These are phyloP conservation scores for Struthio camelus DNA, from an alignment of 2,113 vertebrate species.

Conservation along the genomic window DNA sequence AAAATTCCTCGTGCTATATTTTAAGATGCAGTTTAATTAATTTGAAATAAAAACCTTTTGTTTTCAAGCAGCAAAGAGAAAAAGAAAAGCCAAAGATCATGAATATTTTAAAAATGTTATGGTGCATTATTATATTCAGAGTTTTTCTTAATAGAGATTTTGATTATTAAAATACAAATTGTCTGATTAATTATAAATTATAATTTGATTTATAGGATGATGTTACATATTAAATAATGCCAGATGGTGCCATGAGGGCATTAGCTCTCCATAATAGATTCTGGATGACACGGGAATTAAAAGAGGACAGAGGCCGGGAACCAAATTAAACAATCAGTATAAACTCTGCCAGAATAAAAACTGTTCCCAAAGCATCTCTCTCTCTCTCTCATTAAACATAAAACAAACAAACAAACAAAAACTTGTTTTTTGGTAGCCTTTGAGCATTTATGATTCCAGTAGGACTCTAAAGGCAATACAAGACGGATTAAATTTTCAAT, in stretches of 20 bases:
- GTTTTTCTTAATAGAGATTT: conserved; percentile 31
- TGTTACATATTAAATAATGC: conserved; percentile 69
- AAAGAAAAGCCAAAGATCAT: neutral
- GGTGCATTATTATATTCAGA: neutral
- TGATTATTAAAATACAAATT: conserved; percentile 68
- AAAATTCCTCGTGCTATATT: neutral
- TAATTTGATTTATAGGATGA: conserved; percentile 64
- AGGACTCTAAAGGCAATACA: neutral
- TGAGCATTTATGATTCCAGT: neutral
- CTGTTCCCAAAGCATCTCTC: neutral
- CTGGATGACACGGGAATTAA: conserved; percentile 57
- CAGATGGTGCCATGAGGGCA: conserved; percentile 69
- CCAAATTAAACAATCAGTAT: conserved; percentile 35
- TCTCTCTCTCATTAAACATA: neutral
- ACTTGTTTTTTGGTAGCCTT: neutral
- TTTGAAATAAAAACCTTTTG: neutral
- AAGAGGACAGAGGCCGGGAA: conserved; percentile 9
- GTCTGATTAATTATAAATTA: conserved; percentile 69
- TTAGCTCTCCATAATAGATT: conserved; percentile 59
- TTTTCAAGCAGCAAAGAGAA: neutral
- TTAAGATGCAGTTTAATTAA: neutral
- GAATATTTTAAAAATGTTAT: conserved; percentile 6
- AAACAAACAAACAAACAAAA: neutral
- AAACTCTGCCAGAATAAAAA: conserved; percentile 39
- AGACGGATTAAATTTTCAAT: conserved; percentile 38